phyloP scores from a whole-genome alignment of 2,888 invertebrate genomes.

The Ceraclea dissimilis region DNA sequence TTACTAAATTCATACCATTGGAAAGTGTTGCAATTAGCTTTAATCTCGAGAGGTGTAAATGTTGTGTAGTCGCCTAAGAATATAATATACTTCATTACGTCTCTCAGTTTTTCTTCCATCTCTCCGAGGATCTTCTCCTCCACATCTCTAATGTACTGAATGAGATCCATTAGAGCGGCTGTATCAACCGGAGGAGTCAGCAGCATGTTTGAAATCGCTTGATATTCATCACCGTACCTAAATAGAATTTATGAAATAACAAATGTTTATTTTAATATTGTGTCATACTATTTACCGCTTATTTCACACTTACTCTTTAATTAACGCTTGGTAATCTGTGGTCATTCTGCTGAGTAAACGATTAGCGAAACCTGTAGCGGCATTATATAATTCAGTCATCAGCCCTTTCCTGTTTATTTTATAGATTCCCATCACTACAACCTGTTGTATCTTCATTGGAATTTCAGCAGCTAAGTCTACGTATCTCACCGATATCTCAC shows the following conservation, averaged over 20 bases:
- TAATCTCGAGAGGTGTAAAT: slow-evolving; percentile 77
- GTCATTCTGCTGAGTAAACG: slow-evolving; percentile 68
- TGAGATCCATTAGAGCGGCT: slow-evolving; percentile 75
- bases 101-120: slow-evolving; percentile 68
- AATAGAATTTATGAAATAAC: not conserved
- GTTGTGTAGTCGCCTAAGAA: slow-evolving; percentile 78
- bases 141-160: slow-evolving; percentile 66
- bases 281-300: too few species aligned
- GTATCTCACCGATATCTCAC: slow-evolving; percentile 53
- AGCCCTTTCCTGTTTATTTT: slow-evolving; percentile 75
- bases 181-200: slow-evolving; percentile 76
- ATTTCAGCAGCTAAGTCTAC: slow-evolving; percentile 56
- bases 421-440: slow-evolving; percentile 74
- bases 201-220: slow-evolving; percentile 68
- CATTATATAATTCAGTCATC: slow-evolving; percentile 59
- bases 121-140: slow-evolving; percentile 61
- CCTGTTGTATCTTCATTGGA: slow-evolving; percentile 52
- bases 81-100: slow-evolving; percentile 62
- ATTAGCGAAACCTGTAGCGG: slow-evolving; percentile 62
- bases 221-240: slow-evolving; percentile 80
- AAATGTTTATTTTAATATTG: not conserved
- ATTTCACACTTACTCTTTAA: slow-evolving; percentile 61
- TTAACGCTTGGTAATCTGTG: slow-evolving; percentile 69
- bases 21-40: slow-evolving; percentile 80
- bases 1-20: slow-evolving; percentile 55